Evolutionary conservation across 2,888 invertebrate genomes (phyloP).

Genomic region (Prosopocoilus inquinatus): DNA sequence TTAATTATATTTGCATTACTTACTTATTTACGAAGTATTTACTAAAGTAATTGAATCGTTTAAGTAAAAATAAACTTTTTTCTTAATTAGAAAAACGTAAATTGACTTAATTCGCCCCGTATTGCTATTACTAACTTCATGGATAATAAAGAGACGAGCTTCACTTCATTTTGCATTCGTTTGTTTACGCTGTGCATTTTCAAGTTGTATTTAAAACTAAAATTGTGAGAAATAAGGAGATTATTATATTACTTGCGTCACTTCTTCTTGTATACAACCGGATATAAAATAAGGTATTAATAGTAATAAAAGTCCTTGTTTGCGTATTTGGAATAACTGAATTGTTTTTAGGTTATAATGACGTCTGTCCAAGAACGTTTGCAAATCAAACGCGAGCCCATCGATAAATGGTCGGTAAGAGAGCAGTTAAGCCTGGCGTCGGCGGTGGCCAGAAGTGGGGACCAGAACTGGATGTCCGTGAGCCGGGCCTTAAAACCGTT

Average conservation of each 20-base stretch:
- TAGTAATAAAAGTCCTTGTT: background rate
- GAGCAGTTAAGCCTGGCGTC: conserved; percentile 86
- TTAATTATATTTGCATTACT: no score
- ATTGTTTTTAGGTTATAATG: conserved; percentile 30
- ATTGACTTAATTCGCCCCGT: no score
- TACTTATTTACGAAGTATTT: no score
- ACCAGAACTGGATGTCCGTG: conserved; percentile 91
- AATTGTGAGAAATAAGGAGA: background rate
- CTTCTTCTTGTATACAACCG: background rate
- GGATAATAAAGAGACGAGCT: no score
- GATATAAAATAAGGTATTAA: conserved; percentile 2
- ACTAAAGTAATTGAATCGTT: no score
- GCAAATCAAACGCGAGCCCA: conserved; percentile 64
- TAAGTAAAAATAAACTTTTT: no score
- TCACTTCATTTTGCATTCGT: no score
- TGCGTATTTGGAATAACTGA: background rate
- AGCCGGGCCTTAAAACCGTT: conserved; percentile 76
- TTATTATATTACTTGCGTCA: no score
- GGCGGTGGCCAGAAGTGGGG: conserved; percentile 79
- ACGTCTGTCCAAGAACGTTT: conserved; percentile 49
- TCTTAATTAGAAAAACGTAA: no score
- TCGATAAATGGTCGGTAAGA: conserved; percentile 82
- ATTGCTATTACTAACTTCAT: no score
- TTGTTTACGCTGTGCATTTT: no score
- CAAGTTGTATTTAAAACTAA: no score